Evolutionary conservation across 2,888 invertebrate genomes (phyloP), one percentile per base, ranked within the genome.

Genomic region (Ommatoiulus sabulosus): DNA sequence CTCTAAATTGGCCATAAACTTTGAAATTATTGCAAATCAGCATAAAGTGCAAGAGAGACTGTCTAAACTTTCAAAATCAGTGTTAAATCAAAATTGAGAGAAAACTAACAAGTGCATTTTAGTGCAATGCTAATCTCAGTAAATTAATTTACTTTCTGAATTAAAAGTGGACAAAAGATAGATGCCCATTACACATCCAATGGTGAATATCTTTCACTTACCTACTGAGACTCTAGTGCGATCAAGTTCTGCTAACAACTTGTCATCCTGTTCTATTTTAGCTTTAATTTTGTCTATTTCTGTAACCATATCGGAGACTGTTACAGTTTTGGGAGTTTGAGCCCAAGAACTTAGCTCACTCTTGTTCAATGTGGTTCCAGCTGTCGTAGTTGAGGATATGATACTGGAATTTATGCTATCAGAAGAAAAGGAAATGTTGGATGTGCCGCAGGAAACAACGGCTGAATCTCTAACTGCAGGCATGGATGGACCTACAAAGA

Each of bases 221-320:
- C 90, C 90, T 44, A 89, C 89, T 17, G 90, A 89, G 20, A 90
- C 89, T 85, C 91, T 89, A 87, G 91, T 91, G 86, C 90, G 90
- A 93, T 98, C 97, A 92, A 97, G 94, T 92, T 98, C 97, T 90
- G 97, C 97, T 92, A 97, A 94, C 91, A 97, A 96, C 90, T 91
- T 91, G 91, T 92, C 92, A 90, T 94, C 94, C 92, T 97, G 97
- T 93, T 97, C 97, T 92, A 98, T 97, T 94, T 97, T 97, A 91
- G 97, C 97, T 96, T 98, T 97, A 93, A 98, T 97, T 92, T 97
- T 95, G 93, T 97, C 97, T 92, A 97, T 97, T 94, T 97, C 88
- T 10, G 87, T 87, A 20, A 44, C 46, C 46, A 63, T 44, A 20
- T 44, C 44, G 15, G 57, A 10, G n/a, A 52, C 43, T 0, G 87